Evolutionary conservation across 2,888 invertebrate species (phyloP).

Genomic region (Blastobasis lacticolella): DNA sequence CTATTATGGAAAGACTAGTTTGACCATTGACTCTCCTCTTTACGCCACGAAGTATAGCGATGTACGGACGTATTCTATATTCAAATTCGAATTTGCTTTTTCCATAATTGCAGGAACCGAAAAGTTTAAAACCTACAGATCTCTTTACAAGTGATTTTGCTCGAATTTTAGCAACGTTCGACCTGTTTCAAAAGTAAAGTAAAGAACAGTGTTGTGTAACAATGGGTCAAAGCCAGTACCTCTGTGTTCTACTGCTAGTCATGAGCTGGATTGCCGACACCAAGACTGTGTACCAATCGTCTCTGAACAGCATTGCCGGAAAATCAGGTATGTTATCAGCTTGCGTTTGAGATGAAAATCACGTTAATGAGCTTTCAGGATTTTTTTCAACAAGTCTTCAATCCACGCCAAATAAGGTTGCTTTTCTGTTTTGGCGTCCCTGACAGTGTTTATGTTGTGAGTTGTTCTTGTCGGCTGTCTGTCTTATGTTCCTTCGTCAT

Average conservation of each 20-base stretch:
- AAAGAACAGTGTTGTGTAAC: conserved; percentile 10
- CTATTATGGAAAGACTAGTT: too few relatives aligned
- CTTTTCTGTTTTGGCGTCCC: too few relatives aligned
- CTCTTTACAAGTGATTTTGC: background rate
- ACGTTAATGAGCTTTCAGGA: too few relatives aligned
- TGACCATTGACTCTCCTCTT: too few relatives aligned
- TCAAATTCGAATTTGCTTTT: background rate
- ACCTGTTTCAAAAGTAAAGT: conserved; percentile 1
- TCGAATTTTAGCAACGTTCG: background rate
- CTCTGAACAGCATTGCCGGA: conserved; percentile 32
- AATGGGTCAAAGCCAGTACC: conserved; percentile 44
- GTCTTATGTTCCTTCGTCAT: too few relatives aligned
- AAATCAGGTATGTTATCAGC: conserved; percentile 47
- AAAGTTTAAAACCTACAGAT: background rate
- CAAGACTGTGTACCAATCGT: conserved; percentile 43
- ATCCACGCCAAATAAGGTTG: too few relatives aligned
- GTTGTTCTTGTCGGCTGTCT: too few relatives aligned
- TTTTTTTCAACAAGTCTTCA: too few relatives aligned
- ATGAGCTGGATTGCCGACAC: conserved; percentile 50
- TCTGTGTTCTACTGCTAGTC: conserved; percentile 40
- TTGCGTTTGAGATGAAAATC: background rate
- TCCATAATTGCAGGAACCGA: background rate
- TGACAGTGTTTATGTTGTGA: too few relatives aligned
- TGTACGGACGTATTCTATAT: too few relatives aligned
- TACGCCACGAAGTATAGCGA: too few relatives aligned